These are phyloP conservation scores for Gymnocheta viridis DNA, from an alignment of 2,888 invertebrate genomes.

Conservation along the genomic window DNA sequence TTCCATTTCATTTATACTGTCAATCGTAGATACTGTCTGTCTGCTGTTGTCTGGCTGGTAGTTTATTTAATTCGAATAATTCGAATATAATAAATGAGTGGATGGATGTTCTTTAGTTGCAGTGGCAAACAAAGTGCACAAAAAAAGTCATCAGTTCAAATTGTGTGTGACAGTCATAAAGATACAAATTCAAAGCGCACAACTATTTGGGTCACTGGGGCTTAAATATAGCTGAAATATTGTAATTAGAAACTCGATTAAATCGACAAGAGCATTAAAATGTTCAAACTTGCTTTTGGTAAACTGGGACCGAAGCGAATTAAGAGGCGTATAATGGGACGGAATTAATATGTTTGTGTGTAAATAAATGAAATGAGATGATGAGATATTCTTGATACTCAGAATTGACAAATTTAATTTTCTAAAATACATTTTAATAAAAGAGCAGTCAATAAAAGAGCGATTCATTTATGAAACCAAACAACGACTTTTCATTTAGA, in stretches of 20 bases:
- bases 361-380: not conserved
- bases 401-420: not conserved
- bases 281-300: not conserved
- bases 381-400: not conserved
- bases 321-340: too few relatives aligned
- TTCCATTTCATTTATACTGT: conserved; percentile 50
- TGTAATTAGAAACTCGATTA: conserved; percentile 47
- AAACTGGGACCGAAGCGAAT: not conserved
- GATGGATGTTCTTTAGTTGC: conserved; percentile 20
- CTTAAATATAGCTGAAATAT: conserved; percentile 29
- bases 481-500: too few relatives aligned
- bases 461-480: too few relatives aligned
- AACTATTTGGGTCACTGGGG: conserved; percentile 55
- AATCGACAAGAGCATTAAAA: conserved; percentile 36
- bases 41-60: conserved; percentile 41
- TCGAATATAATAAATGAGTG: not conserved
- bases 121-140: conserved; percentile 3
- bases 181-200: conserved; percentile 38
- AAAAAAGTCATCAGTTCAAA: conserved; percentile 55
- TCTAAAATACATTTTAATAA: not conserved
- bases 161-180: conserved; percentile 48
- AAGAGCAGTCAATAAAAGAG: too few relatives aligned
- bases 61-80: conserved; percentile 34
- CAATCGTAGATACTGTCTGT: conserved; percentile 39
- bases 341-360: not conserved